These are phyloP conservation scores for Drosophila dives DNA, from an alignment of 2,888 invertebrate genomes.

Conservation along the genomic window DNA sequence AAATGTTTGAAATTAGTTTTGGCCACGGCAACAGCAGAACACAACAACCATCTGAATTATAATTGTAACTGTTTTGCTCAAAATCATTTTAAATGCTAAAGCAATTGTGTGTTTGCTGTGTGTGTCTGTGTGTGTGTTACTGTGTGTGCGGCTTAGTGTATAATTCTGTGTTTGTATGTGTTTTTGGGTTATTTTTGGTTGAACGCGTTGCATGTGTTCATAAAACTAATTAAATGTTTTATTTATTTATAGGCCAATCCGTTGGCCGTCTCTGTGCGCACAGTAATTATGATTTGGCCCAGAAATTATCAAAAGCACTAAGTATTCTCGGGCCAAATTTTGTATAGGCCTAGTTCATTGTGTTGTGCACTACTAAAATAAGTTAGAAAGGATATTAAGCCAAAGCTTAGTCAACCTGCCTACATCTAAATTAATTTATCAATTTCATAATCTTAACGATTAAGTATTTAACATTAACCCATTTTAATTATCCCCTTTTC, in stretches of 20 bases:
- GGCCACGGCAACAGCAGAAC: slow-evolving; percentile 36
- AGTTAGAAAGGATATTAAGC: not conserved
- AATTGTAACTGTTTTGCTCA: slow-evolving; percentile 45
- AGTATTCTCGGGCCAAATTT: not conserved
- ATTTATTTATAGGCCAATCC: slow-evolving; percentile 58
- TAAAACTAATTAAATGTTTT: slow-evolving; percentile 72
- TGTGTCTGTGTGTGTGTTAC: slow-evolving; percentile 6
- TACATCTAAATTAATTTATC: not conserved
- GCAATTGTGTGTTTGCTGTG: not conserved
- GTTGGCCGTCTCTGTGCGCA: slow-evolving; percentile 6
- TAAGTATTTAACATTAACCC: too few species aligned
- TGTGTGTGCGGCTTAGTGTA: not conserved
- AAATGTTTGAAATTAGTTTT: slow-evolving; percentile 81
- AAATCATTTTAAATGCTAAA: slow-evolving; percentile 47
- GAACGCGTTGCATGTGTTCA: slow-evolving; percentile 32
- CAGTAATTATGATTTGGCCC: not conserved
- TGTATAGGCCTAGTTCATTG: too few species aligned
- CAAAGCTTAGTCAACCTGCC: not conserved
- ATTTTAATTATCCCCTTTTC: too few species aligned
- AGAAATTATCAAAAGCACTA: not conserved
- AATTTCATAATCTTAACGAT: not conserved
- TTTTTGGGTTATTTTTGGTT: slow-evolving; percentile 7
- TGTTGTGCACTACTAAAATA: not conserved
- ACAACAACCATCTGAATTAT: slow-evolving; percentile 23
- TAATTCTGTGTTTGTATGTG: slow-evolving; percentile 1